A percentile compares a stretch with the other conserved stretches of the same genome.
These are phyloP conservation scores for Protonibea diacanthus DNA, from an alignment of 2,797 vertebrate species.

Conservation along the genomic window DNA sequence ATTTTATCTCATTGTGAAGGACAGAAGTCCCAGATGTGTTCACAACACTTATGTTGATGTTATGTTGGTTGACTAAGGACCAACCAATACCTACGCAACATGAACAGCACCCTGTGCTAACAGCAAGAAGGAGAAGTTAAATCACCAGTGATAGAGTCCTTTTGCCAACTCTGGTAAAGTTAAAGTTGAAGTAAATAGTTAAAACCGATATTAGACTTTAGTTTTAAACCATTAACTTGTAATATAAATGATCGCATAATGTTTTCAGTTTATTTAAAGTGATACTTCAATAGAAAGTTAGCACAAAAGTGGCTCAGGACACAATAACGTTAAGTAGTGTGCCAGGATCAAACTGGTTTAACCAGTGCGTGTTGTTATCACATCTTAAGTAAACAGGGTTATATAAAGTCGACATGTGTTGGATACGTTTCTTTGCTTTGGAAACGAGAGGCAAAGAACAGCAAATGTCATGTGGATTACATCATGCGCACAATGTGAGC, in stretches of 20 bases:
- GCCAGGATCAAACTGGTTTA: no score
- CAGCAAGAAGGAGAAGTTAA: no score
- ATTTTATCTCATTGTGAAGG: neutral
- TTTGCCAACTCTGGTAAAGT: neutral
- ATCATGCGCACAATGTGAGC: conserved; percentile 9
- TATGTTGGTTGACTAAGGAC: no score
- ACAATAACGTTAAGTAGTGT: no score
- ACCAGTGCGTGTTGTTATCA: neutral
- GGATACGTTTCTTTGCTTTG: neutral
- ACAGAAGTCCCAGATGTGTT: no score
- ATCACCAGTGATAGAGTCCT: neutral
- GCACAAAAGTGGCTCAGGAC: neutral
- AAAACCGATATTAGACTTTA: no score
- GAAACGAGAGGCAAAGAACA: neutral
- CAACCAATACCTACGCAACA: neutral
- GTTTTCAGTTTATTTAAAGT: no score
- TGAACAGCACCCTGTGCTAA: no score
- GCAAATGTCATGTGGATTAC: conserved; percentile 44
- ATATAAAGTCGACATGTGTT: neutral
- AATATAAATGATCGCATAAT: no score
- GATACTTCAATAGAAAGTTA: neutral
- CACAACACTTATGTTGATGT: no score
- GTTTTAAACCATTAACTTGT: no score
- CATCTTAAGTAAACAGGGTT: neutral
- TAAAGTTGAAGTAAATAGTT: no score